Evolutionary conservation across 2,888 invertebrate species (phyloP).

Genomic region (Pelosia muscerda): DNA sequence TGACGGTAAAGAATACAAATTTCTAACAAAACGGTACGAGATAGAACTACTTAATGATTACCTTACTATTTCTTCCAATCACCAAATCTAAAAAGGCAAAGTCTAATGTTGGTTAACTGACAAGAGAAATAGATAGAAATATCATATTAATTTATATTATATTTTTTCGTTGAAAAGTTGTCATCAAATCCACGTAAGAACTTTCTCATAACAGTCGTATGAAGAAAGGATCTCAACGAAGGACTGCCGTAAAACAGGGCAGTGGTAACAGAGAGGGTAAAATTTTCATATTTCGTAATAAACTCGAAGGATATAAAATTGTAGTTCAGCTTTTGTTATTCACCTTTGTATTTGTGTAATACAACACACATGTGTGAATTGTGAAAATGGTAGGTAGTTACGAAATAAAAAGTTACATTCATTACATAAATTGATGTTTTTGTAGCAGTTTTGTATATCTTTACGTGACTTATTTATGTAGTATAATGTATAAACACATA

Average conservation of each 20-base stretch:
- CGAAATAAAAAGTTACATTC: not conserved
- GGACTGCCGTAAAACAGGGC: conserved; percentile 38
- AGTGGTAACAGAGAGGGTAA: conserved; percentile 38
- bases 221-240: conserved; percentile 34
- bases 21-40: too few species aligned
- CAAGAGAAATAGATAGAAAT: not conserved
- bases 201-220: not conserved
- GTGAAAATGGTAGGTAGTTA: not conserved
- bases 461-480: too few species aligned
- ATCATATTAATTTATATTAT: not conserved
- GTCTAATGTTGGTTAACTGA: too few species aligned
- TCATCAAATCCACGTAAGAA: not conserved
- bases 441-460: not conserved
- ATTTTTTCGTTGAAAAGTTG: not conserved
- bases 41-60: too few species aligned
- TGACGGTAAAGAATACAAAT: too few species aligned
- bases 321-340: conserved; percentile 15
- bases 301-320: conserved; percentile 14
- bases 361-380: not conserved
- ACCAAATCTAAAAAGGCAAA: too few species aligned
- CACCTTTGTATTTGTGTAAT: conserved; percentile 4
- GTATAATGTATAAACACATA: too few species aligned
- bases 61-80: too few species aligned
- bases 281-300: conserved; percentile 34
- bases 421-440: not conserved